Evolutionary conservation across 2,888 invertebrate species (phyloP).

Genomic region (Eledona agricola): DNA sequence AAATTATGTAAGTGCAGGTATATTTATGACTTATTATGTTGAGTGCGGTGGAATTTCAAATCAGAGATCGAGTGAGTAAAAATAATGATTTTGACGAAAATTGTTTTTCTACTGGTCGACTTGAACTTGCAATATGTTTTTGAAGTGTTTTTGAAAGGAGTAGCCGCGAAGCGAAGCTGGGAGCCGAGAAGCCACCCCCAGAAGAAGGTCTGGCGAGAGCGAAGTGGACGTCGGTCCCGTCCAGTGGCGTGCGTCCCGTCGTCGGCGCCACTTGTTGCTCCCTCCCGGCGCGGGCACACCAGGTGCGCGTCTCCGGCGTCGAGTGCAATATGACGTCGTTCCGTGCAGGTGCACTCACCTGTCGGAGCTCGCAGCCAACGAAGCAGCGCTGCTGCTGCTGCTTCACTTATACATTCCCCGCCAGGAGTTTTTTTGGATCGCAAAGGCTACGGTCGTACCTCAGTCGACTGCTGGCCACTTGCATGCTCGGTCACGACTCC

Average conservation of each 20-base stretch:
- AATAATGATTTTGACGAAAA: too few species aligned
- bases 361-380: conserved; percentile 38
- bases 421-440: conserved; percentile 43
- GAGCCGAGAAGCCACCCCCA: too few species aligned
- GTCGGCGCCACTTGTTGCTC: conserved; percentile 18
- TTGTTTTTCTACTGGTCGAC: too few species aligned
- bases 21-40: too few species aligned
- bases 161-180: too few species aligned
- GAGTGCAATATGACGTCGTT: conserved; percentile 30
- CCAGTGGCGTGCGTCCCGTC: neutral
- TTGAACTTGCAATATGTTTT: too few species aligned
- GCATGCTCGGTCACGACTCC: conserved; percentile 37
- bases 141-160: too few species aligned
- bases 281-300: conserved; percentile 10
- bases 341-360: conserved; percentile 48
- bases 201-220: too few species aligned
- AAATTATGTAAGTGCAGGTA: too few species aligned
- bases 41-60: too few species aligned
- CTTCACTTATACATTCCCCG: conserved; percentile 48
- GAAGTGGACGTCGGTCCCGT: neutral
- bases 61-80: too few species aligned
- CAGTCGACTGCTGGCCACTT: conserved; percentile 44
- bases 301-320: conserved; percentile 12
- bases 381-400: conserved; percentile 36
- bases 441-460: conserved; percentile 38